phyloP scores from a whole-genome alignment of 2,113 vertebrate species.

The Emydocephalus ijimae region DNA sequence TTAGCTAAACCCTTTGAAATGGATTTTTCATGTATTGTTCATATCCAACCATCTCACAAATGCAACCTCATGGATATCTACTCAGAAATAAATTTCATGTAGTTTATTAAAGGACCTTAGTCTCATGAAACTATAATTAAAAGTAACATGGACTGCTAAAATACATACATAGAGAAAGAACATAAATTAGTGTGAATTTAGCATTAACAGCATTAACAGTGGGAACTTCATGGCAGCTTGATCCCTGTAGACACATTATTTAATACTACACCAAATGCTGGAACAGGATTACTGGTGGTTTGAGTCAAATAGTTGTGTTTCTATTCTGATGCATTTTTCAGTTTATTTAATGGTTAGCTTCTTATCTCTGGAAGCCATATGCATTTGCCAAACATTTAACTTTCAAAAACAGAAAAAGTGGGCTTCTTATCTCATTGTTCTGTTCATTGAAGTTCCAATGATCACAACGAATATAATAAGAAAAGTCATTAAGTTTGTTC shows the following conservation, averaged over 20 bases:
- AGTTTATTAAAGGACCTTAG: background rate
- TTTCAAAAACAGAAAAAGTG: conserved; percentile 12
- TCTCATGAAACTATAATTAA: background rate
- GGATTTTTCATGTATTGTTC: background rate
- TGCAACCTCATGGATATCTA: background rate
- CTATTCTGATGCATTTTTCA: conserved; percentile 19
- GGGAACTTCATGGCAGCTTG: background rate
- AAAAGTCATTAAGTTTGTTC: conserved; percentile 23
- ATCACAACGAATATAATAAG: conserved; percentile 17
- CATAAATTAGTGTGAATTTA: background rate
- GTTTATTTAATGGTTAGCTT: conserved; percentile 3
- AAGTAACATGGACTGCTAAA: background rate
- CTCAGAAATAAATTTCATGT: background rate
- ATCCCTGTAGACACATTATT: background rate
- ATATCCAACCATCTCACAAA: background rate
- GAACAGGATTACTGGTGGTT: background rate
- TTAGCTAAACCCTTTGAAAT: background rate
- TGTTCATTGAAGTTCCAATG: background rate
- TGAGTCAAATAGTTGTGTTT: background rate
- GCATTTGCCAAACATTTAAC: background rate
- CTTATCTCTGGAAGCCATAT: background rate
- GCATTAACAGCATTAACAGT: background rate
- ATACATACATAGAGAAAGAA: background rate
- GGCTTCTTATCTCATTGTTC: conserved; percentile 1
- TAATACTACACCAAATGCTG: background rate